Evolutionary conservation across 2,113 vertebrate genomes (phyloP).

Genomic region (Salvelinus sp.): DNA sequence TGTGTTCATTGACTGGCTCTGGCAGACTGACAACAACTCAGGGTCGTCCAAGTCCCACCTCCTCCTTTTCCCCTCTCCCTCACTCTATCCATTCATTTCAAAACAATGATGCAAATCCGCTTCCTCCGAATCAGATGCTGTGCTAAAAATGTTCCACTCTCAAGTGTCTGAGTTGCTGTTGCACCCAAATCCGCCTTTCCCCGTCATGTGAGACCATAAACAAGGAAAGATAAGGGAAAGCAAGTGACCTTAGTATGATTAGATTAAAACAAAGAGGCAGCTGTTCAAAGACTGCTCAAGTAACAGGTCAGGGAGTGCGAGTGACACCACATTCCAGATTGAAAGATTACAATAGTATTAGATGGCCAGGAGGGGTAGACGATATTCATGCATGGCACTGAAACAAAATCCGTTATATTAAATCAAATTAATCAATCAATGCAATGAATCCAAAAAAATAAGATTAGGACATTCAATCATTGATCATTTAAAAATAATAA

Average conservation of each 20-base stretch:
- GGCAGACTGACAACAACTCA: background rate
- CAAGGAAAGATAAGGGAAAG: background rate
- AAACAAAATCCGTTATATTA: background rate
- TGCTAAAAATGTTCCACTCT: conserved; percentile 1
- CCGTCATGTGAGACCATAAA: background rate
- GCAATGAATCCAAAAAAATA: background rate
- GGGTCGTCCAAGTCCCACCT: conserved; percentile 9
- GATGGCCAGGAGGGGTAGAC: background rate
- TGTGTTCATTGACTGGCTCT: background rate
- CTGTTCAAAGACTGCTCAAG: background rate
- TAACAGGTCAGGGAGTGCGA: background rate
- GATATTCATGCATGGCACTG: background rate
- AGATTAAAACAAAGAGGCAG: background rate
- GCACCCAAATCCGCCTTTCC: background rate
- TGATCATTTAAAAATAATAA: background rate
- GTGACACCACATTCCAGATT: background rate
- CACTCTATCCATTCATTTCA: conserved; percentile 16
- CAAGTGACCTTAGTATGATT: background rate
- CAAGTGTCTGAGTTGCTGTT: conserved; percentile 9
- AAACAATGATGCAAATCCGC: conserved; percentile 19
- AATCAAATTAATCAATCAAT: background rate
- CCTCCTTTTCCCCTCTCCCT: background rate
- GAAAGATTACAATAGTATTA: background rate
- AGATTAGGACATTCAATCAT: background rate
- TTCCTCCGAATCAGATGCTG: background rate